Conservation (phyloP, 64 coral and sea anemone genomes). For the Stylophora pistillata region DNA sequence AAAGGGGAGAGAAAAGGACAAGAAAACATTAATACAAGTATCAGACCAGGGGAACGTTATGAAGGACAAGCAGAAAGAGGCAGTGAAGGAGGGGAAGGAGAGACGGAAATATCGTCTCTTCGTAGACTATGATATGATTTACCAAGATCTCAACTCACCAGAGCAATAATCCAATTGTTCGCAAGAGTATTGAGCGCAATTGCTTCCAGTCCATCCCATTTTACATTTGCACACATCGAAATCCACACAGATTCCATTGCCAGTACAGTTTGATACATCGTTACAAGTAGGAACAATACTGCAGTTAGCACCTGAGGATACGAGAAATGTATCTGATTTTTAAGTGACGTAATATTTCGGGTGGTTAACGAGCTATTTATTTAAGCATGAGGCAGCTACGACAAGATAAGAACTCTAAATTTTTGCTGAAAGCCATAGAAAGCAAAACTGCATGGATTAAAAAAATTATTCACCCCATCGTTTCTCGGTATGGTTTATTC, state of each 20-base stretch:
- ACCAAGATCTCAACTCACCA: background rate
- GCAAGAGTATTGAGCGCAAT: constrained; percentile 66
- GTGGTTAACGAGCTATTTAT: too few species aligned
- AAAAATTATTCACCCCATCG: too few species aligned
- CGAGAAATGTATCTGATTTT: background rate
- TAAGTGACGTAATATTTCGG: background rate
- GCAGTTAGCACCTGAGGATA: background rate
- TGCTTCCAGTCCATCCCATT: constrained; percentile 63
- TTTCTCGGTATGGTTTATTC: too few species aligned
- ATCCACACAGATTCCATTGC: constrained; percentile 50
- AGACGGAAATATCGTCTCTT: background rate
- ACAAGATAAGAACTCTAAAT: too few species aligned
- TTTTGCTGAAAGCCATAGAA: too few species aligned
- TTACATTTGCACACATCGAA: constrained; percentile 63
- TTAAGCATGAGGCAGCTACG: too few species aligned
- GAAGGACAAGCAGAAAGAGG: too few species aligned
- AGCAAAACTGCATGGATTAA: too few species aligned
- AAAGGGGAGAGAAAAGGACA: background rate
- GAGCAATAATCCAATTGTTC: constrained; percentile 62
- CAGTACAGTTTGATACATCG: constrained; percentile 50
- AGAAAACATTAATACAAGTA: background rate
- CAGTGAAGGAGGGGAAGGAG: background rate
- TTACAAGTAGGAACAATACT: constrained; percentile 18
- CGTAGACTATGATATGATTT: background rate
- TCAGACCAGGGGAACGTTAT: background rate